These are phyloP conservation scores for Aeoliscus strigatus DNA, from an alignment of 2,797 vertebrate species.

Conservation along the genomic window DNA sequence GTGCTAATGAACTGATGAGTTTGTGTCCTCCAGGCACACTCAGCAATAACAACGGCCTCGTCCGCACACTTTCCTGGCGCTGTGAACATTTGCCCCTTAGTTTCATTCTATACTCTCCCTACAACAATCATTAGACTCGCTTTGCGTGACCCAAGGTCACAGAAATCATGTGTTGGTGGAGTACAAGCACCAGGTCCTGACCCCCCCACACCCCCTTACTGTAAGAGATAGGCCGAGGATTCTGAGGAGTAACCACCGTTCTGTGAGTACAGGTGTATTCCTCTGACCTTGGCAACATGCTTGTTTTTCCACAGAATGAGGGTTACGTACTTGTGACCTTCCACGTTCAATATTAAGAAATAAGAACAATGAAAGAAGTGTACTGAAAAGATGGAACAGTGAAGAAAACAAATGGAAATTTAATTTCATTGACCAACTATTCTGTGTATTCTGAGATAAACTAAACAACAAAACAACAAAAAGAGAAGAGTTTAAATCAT, in stretches of 20 bases:
- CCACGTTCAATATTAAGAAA: conserved; percentile 8
- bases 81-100: conserved; percentile 14
- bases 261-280: conserved; percentile 9
- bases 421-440: conserved; percentile 21
- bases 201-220: conserved; percentile 16
- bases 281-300: conserved; percentile 10
- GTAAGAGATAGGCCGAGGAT: conserved; percentile 28
- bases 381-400: conserved; percentile 11
- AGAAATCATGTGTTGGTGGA: conserved; percentile 10
- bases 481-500: conserved; percentile 21
- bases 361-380: no score
- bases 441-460: conserved; percentile 18
- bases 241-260: conserved; percentile 35
- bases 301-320: conserved; percentile 15
- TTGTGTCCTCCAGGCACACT: conserved; percentile 24
- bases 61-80: conserved; percentile 8
- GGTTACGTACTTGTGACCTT: conserved; percentile 11
- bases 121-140: conserved; percentile 15
- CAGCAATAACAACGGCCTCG: conserved; percentile 5
- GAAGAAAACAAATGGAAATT: conserved; percentile 14
- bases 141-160: conserved; percentile 10
- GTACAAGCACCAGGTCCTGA: conserved; percentile 18
- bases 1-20: conserved; percentile 33
- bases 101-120: conserved; percentile 16
- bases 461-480: conserved; percentile 9